phyloP scores from a whole-genome alignment of 1,140 invertebrate species.

The Solen grandis region DNA sequence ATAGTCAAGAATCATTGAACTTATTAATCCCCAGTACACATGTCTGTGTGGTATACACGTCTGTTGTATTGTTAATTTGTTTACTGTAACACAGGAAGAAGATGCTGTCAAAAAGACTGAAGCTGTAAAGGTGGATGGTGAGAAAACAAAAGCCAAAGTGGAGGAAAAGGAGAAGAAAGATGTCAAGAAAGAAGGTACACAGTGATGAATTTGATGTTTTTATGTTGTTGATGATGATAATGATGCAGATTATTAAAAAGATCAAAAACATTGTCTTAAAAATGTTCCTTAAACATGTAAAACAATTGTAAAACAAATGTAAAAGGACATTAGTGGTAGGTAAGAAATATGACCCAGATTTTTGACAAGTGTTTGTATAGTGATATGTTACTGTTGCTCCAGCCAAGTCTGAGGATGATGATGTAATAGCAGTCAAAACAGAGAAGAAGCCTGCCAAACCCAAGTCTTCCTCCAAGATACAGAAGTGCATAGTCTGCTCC shows the following conservation, averaged over 20 bases:
- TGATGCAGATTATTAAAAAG: background rate
- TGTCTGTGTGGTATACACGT: no score
- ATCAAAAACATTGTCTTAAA: background rate
- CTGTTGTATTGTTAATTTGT: no score
- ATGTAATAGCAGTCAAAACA: slow-evolving; percentile 48
- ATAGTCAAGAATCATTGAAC: background rate
- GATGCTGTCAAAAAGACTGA: no score
- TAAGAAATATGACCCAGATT: background rate
- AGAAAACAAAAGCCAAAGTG: no score
- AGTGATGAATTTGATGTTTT: no score
- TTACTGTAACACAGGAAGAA: no score
- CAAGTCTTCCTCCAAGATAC: slow-evolving; percentile 57
- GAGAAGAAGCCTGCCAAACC: slow-evolving; percentile 28
- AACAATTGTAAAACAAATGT: background rate
- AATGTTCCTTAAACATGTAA: no score
- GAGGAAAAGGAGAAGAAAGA: no score
- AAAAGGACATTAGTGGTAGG: background rate
- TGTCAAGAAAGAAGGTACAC: no score
- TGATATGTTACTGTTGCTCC: background rate
- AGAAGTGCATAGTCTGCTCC: slow-evolving; percentile 76
- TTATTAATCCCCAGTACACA: no score
- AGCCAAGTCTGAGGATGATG: slow-evolving; percentile 34
- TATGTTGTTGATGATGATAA: no score
- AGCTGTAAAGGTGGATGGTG: no score
- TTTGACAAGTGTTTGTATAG: background rate